phyloP scores from a whole-genome alignment of 2,888 invertebrate genomes.

The Tachystola acroxantha region DNA sequence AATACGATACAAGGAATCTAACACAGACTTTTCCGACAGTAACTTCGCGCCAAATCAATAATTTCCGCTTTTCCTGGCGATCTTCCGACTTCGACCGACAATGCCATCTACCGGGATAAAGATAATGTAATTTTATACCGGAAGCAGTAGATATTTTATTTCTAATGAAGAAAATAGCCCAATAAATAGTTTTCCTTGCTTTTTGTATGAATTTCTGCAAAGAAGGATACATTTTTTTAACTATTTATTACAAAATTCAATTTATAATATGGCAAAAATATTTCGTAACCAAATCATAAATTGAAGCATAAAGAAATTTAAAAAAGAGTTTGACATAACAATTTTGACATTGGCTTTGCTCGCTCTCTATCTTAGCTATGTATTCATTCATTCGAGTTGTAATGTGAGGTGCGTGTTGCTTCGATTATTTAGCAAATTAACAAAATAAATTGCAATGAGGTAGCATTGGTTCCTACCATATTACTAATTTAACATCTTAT shows the following conservation, averaged over 20 bases:
- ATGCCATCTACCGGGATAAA: conserved; percentile 1
- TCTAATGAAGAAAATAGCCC: no score
- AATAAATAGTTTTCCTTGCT: no score
- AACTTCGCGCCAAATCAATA: conserved; percentile 55
- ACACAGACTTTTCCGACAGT: background rate
- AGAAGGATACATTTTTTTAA: no score
- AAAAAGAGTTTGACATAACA: no score
- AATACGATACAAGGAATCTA: no score
- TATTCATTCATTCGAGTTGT: conserved; percentile 32
- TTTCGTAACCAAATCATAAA: no score
- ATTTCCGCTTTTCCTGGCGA: conserved; percentile 18
- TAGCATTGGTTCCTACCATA: conserved; percentile 49
- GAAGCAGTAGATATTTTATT: no score
- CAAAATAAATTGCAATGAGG: conserved; percentile 57
- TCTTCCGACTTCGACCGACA: conserved; percentile 2
- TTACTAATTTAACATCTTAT: conserved; percentile 43
- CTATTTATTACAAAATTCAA: no score
- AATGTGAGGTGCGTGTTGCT: conserved; percentile 45
- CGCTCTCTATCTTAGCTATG: conserved; percentile 23
- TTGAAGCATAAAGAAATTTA: no score
- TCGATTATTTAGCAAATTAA: conserved; percentile 23
- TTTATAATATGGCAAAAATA: no score
- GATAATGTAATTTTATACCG: no score
- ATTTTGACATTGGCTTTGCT: conserved; percentile 17
- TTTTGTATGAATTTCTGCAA: no score